Conservation (phyloP, 2,113 vertebrate species). For the Tragulus kanchil region DNA sequence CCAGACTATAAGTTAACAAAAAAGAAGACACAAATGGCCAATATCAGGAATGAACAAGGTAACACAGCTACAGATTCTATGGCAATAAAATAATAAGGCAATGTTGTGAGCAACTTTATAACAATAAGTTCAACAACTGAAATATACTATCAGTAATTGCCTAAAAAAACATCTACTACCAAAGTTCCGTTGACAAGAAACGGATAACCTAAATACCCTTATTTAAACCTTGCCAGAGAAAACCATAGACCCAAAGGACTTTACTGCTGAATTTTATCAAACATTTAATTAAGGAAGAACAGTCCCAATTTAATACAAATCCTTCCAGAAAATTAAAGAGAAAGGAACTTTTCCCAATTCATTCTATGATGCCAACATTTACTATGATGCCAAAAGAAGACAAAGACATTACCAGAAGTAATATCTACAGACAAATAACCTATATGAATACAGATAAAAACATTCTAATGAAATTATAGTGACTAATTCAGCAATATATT, state of each 20-base stretch:
- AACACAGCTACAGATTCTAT: not conserved
- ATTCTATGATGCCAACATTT: not conserved
- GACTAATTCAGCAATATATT: not conserved
- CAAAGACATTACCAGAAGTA: not conserved
- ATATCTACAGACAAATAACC: not conserved
- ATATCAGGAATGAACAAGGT: not conserved
- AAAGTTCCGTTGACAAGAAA: not conserved
- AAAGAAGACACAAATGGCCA: not conserved
- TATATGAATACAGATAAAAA: not conserved
- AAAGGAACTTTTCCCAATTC: not conserved
- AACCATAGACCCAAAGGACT: not conserved
- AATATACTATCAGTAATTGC: not conserved
- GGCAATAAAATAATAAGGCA: not conserved
- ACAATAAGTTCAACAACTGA: not conserved
- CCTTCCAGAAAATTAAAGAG: not conserved
- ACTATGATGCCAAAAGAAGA: not conserved
- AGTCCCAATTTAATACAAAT: not conserved
- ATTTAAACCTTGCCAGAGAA: constrained; percentile 22
- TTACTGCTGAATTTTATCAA: not conserved
- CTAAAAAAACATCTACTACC: not conserved
- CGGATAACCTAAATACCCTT: not conserved
- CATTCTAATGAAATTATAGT: not conserved
- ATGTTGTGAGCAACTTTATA: not conserved
- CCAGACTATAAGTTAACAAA: not conserved
- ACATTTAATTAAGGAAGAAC: constrained; percentile 4